Evolutionary conservation across 2,113 vertebrate genomes (phyloP), one percentile per base, ranked within the genome.

Genomic region (Hucho hucho): DNA sequence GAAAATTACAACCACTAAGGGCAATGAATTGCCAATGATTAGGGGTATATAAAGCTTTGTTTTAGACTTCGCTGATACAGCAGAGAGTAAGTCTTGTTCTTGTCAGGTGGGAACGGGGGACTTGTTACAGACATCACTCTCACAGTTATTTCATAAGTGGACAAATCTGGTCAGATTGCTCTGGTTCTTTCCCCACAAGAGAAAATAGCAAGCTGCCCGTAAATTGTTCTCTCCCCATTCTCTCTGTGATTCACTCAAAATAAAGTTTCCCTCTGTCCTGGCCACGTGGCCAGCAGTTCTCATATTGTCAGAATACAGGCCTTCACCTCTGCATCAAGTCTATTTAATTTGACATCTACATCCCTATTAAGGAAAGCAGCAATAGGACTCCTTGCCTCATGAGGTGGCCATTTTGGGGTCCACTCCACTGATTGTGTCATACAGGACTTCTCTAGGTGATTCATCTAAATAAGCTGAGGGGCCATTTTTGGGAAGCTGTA

Each of bases 381-480:
- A 16, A 18, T 53, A 18, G 49, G 1, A 53, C 14, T 18, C 49
- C 4, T 53, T 43, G 37, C 47, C 47, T 53, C 14, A 53, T 53
- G 16, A 14, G 3, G 49, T 18, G 12, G 29, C 58, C 28, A 63
- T 73, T 73, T 64, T 24, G 13, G 28, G 29, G 24, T 63, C 37
- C 37, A 63, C 13, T 24, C 26, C 24, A 47, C 13, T 74, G 37
- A 67, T 20, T 53, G 37, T 66, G 61, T 66, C 18, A 28, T 12
- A 32, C 1, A 22, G 6, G 20, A 12, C 7, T 32, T 75, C 32
- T 61, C 18, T 29, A 26, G 81, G 32, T 75, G 70, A 73, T 53
- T 69, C 12, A 78, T 59, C 64, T 72, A 46, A 70, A 76, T 66
- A 26, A 70, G 43, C 20, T 18, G 43, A 18, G 29, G 24, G 22